Percentiles rank a stretch among this genome's conserved stretches.
These are phyloP conservation scores for Podabrus alpinus DNA, from an alignment of 2,888 invertebrate species.

Conservation along the genomic window DNA sequence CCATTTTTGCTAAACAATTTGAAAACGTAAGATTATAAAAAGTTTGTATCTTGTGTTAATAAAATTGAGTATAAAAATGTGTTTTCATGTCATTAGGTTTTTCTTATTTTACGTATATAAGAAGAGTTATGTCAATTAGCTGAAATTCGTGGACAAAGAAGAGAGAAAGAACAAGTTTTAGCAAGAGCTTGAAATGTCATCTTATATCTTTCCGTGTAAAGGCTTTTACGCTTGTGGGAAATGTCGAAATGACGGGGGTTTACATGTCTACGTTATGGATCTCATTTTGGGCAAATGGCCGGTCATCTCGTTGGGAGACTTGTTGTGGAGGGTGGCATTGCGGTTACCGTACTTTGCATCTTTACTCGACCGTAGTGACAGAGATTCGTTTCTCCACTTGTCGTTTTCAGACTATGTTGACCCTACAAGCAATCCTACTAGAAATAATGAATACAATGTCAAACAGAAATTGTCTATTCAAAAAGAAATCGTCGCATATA, in stretches of 20 bases:
- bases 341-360: conserved; percentile 44
- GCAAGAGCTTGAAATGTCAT: conserved; percentile 38
- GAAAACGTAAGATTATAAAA: not conserved
- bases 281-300: conserved; percentile 50
- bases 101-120: conserved; percentile 14
- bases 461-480: conserved; percentile 6
- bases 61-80: conserved; percentile 18
- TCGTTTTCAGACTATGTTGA: conserved; percentile 20
- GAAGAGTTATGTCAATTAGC: conserved; percentile 35
- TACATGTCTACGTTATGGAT: conserved; percentile 51
- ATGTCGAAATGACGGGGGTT: conserved; percentile 45
- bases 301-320: conserved; percentile 49
- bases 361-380: conserved; percentile 39
- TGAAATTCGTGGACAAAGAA: conserved; percentile 33
- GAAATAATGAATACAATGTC: conserved; percentile 10
- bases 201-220: conserved; percentile 43
- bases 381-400: conserved; percentile 30
- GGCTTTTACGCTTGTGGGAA: conserved; percentile 43
- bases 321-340: conserved; percentile 40
- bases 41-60: conserved; percentile 3
- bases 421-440: conserved; percentile 20
- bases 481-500: conserved; percentile 9
- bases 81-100: conserved; percentile 2
- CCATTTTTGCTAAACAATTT: no score
- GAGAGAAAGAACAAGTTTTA: conserved; percentile 22